Evolutionary conservation across 2,113 vertebrate species (phyloP), one percentile per base, ranked within the genome.

Genomic region (Hyaena hyaena): DNA sequence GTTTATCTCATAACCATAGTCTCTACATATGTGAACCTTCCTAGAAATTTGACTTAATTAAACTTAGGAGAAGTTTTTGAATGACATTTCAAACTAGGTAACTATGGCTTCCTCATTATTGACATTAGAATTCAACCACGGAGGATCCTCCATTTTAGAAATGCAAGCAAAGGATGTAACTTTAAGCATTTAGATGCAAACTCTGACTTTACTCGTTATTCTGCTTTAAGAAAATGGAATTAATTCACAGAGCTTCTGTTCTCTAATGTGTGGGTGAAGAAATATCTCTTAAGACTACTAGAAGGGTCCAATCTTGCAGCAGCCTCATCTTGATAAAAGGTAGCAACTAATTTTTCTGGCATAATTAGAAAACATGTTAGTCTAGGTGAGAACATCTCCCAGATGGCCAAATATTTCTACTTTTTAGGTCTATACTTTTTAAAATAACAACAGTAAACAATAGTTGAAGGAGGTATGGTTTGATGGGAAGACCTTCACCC

Each of bases 91-190:
- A 43, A 95, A 65, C 35, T 10, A 48, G 4, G 2, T 35, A 89
- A 83, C 23, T 71, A 76, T 28, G 61, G 4, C 10, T 10, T 91
- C 28, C 17, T 92, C 31, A 79, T 84, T 61, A 50, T 14, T 76
- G 63, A 63, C 24, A 68, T 50, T 87, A 45, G 33, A 88, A 85
- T 71, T 68, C 19, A 93, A 69, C 3, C 66, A 77, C 5, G 63
- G 76, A 83, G 31, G 14, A 80, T 84, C 11, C 9, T 88, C 11
- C n/a, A 48, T 91, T 97, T 92, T 88, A 68, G 63, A 81, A 88
- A 88, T 93, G 31, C 12, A 88, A 71, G 39, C 14, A 93, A 96
- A 92, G 5, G 39, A 39, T 53, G 1, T 15, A 73, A 76, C 61
- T 92, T 74, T 91, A 90, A 91, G 86, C 4, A 11, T 1, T 39